These are phyloP conservation scores for Cylloceria caligata DNA, from an alignment of 2,888 invertebrate genomes.

Conservation along the genomic window DNA sequence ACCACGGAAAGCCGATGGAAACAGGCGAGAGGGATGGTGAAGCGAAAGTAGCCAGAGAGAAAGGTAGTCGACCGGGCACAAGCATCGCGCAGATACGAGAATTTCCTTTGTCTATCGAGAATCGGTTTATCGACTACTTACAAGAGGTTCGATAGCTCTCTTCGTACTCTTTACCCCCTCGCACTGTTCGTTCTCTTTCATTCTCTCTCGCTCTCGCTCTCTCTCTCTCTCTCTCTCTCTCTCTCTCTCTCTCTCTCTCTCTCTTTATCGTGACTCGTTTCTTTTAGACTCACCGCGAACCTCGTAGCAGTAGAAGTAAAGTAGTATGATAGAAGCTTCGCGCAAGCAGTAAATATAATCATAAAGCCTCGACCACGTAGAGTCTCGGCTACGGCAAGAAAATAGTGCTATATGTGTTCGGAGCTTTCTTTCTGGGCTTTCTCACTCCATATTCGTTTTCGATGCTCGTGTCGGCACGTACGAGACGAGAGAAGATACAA, in stretches of 20 bases:
- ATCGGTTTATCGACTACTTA: constrained; percentile 82
- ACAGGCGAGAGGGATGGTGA: constrained; percentile 21
- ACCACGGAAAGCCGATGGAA: constrained; percentile 45
- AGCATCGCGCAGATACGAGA: constrained; percentile 54
- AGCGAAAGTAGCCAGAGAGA: constrained; percentile 38
- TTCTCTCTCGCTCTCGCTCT: background rate
- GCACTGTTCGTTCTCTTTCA: background rate
- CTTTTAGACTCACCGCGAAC: constrained; percentile 45
- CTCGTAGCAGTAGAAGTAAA: constrained; percentile 47
- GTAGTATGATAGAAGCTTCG: constrained; percentile 52
- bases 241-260: constrained; percentile 8
- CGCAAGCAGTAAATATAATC: constrained; percentile 79
- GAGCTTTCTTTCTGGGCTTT: constrained; percentile 31
- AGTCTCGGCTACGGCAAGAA: constrained; percentile 27
- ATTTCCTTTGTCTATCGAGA: constrained; percentile 77
- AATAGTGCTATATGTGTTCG: constrained; percentile 34
- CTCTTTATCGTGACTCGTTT: constrained; percentile 37
- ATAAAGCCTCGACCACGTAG: constrained; percentile 73
- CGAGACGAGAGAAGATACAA: constrained; percentile 74
- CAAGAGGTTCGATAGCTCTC: constrained; percentile 66
- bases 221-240: background rate
- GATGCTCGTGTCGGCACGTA: constrained; percentile 74
- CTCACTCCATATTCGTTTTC: constrained; percentile 41
- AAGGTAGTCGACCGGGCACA: constrained; percentile 12
- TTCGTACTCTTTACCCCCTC: constrained; percentile 19